Percentiles rank a stretch among this genome's conserved stretches.
Evolutionary conservation across 2,113 vertebrate species (phyloP).

Genomic region (Dryoscopus gambensis): DNA sequence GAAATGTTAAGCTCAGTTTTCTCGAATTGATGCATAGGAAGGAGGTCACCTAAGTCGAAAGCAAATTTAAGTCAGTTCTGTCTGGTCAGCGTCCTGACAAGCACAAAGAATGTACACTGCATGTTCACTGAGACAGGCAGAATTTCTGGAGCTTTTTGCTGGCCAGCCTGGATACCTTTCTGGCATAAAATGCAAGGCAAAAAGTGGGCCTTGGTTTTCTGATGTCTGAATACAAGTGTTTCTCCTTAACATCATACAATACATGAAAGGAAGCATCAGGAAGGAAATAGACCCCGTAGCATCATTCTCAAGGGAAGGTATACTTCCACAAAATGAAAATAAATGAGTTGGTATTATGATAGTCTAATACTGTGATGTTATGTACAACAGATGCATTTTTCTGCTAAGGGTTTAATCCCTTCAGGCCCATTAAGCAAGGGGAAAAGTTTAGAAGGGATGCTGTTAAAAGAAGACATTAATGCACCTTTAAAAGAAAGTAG

Average conservation of each 20-base stretch:
- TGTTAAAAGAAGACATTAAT: conserved; percentile 53
- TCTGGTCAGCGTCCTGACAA: background rate
- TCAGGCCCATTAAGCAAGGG: conserved; percentile 42
- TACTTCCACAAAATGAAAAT: conserved; percentile 55
- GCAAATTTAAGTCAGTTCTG: background rate
- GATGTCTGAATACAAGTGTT: background rate
- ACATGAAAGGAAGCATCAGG: conserved; percentile 11
- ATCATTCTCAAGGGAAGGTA: conserved; percentile 4
- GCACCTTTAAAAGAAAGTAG: conserved; percentile 60
- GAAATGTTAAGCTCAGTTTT: background rate
- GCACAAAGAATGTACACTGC: rapidly evolving
- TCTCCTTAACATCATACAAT: conserved; percentile 9
- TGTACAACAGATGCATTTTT: conserved; percentile 46
- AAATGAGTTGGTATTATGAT: conserved; percentile 42
- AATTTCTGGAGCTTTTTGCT: background rate
- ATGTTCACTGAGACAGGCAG: background rate
- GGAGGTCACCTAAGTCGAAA: background rate
- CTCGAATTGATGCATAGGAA: background rate
- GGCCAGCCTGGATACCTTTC: background rate
- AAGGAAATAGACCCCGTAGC: conserved; percentile 20
- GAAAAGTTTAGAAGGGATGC: conserved; percentile 24
- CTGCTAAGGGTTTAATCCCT: conserved; percentile 44
- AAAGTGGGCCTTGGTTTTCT: background rate
- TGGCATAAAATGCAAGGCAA: background rate
- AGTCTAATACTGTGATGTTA: conserved; percentile 45